phyloP scores from a whole-genome alignment of 2,113 vertebrate species.

The Athene noctua region DNA sequence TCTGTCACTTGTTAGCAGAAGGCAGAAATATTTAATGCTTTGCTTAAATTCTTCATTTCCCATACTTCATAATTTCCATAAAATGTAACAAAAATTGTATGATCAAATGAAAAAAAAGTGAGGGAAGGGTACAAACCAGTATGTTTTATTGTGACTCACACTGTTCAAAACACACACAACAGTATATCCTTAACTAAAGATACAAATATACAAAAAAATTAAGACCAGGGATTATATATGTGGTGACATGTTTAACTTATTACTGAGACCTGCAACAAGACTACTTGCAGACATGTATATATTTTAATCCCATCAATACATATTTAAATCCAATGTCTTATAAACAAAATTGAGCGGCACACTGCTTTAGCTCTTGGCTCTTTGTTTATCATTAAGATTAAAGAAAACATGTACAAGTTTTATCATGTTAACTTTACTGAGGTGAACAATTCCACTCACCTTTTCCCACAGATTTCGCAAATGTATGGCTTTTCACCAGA shows the following conservation, averaged over 20 bases:
- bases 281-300: background rate
- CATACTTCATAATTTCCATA: background rate
- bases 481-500: constrained; percentile 98
- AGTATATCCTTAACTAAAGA: background rate
- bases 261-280: background rate
- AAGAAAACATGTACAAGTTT: background rate
- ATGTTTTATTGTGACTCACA: background rate
- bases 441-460: constrained; percentile 72
- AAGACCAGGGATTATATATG: background rate
- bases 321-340: background rate
- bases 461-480: constrained; percentile 97
- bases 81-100: background rate
- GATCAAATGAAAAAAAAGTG: background rate
- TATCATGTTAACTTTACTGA: background rate
- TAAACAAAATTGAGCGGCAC: background rate
- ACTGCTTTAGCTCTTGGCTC: background rate
- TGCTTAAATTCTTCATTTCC: background rate
- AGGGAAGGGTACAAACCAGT: background rate
- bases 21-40: background rate
- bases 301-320: background rate
- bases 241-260: background rate
- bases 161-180: background rate
- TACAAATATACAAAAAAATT: background rate
- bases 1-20: background rate
- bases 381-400: background rate